Base-by-base conservation (phyloP, 2,888 invertebrate species). In the Trissolcus brochymenae region DNA sequence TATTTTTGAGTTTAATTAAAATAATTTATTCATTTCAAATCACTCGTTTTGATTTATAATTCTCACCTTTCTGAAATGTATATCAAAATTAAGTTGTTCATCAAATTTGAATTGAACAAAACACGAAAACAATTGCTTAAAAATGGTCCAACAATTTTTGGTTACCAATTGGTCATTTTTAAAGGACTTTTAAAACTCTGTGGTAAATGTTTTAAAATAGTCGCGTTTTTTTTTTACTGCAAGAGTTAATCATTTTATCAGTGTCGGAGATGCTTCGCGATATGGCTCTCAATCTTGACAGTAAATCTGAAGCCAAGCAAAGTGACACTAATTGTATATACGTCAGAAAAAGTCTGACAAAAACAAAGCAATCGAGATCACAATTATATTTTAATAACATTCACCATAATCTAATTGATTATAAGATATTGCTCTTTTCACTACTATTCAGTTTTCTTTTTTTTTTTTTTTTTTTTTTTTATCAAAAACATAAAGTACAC, bases 171-270 rank as follows among this genome's bases (percentile, higher is more conserved):
- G 21, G 65, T 68, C 65, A 46, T 35, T 35, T 9, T 35, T 9
- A 35, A 6, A 9, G 4, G 25, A 25, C 25, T 35, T 35, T 6
- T 7, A n/a, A n/a, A 35, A 62, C 56, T 78, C 76, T 71, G 16
- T 43, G 14, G 56, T 60, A 61, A n/a, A 14, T 25, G 40, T 53
- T 65, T 72, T 72, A 60, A 72, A 65, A 72, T 54, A 65, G 65
- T 64, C 64, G 25, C 41, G 17, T 43, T 21, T 57, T 29, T 43
- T 16, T 54, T 51, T 50, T 61, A 62, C 67, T 51, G 57, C 67
- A 56, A 57, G 74, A 67, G 67, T 62, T 74, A 67, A 74, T 62
- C 62, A 62, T 67, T 67, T 74, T 74, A 74, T 74, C 74, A 67
- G 74, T 67, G 67, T 67, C 67, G 56, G 53, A 57, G 53, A 67